Evolutionary conservation across 1,140 invertebrate genomes (phyloP).

Genomic region (Pseudomyrmex dendroicus): DNA sequence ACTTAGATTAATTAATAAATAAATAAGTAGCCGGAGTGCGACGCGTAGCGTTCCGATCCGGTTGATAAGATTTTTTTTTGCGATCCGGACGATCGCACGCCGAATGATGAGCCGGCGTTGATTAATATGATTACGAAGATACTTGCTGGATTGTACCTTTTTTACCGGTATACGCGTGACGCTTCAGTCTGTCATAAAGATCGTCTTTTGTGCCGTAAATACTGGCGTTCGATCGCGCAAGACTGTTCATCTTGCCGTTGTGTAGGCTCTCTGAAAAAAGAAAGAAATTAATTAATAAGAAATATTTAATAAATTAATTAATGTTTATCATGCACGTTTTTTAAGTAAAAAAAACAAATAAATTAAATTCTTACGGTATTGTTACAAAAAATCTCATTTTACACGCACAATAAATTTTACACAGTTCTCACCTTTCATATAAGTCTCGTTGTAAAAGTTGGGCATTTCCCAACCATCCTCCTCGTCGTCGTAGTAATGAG

Average conservation of each 20-base stretch:
- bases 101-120: slow-evolving; percentile 41
- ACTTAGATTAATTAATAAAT: slow-evolving; percentile 47
- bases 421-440: slow-evolving; percentile 92
- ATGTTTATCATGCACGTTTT: no score
- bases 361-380: no score
- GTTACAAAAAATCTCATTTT: neutral
- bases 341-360: no score
- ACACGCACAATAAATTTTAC: neutral
- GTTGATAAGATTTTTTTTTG: slow-evolving; percentile 1
- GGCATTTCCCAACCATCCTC: slow-evolving; percentile 99
- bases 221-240: slow-evolving; percentile 96
- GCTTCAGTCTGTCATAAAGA: slow-evolving; percentile 96
- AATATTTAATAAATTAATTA: no score
- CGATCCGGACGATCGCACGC: slow-evolving; percentile 20
- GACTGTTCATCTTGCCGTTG: slow-evolving; percentile 94
- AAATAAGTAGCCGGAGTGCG: slow-evolving; percentile 16
- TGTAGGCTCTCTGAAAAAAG: slow-evolving; percentile 90
- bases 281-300: slow-evolving; percentile 9
- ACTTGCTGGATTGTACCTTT: slow-evolving; percentile 89
- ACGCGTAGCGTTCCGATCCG: slow-evolving; percentile 21
- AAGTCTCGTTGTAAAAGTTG: slow-evolving; percentile 98
- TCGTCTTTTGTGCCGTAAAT: slow-evolving; percentile 98
- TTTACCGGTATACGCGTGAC: slow-evolving; percentile 97
- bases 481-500: slow-evolving; percentile 97
- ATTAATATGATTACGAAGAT: slow-evolving; percentile 54